Evolutionary conservation across 2,113 vertebrate genomes (phyloP).

Genomic region (Dendrocopos noguchii): DNA sequence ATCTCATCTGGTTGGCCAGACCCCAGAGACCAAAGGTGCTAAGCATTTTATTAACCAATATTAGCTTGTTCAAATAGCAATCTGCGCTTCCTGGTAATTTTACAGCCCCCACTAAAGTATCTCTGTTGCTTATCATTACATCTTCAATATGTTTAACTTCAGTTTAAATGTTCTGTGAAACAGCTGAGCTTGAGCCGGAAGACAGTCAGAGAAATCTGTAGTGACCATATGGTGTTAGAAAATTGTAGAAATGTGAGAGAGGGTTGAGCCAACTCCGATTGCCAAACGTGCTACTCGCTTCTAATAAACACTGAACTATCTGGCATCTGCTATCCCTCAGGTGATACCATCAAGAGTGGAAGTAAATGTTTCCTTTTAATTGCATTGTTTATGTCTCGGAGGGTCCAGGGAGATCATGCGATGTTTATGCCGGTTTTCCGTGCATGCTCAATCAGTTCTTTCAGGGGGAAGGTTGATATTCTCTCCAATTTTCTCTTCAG

Average conservation of each 20-base stretch:
- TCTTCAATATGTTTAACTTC: conserved; percentile 53
- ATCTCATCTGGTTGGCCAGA: background rate
- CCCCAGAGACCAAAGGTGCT: background rate
- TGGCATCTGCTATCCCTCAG: conserved; percentile 72
- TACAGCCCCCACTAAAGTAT: background rate
- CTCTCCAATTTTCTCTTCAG: background rate
- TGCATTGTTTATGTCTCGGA: conserved; percentile 52
- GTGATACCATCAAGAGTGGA: conserved; percentile 54
- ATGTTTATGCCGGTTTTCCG: conserved; percentile 28
- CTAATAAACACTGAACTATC: conserved; percentile 65
- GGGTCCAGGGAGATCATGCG: background rate
- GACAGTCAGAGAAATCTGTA: conserved; percentile 52
- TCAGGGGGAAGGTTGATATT: background rate
- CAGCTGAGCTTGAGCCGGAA: conserved; percentile 53
- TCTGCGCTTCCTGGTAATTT: background rate
- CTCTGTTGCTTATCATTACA: background rate
- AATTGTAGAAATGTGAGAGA: conserved; percentile 51
- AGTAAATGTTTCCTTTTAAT: conserved; percentile 70
- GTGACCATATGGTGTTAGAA: conserved; percentile 67
- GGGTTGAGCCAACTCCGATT: conserved; percentile 35
- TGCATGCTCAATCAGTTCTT: background rate
- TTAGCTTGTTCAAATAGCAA: background rate
- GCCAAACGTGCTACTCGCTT: conserved; percentile 61
- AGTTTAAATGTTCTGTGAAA: conserved; percentile 40
- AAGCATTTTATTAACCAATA: background rate